Evolutionary conservation across 2,888 invertebrate species (phyloP).

Genomic region (Athripsodes cinereus): DNA sequence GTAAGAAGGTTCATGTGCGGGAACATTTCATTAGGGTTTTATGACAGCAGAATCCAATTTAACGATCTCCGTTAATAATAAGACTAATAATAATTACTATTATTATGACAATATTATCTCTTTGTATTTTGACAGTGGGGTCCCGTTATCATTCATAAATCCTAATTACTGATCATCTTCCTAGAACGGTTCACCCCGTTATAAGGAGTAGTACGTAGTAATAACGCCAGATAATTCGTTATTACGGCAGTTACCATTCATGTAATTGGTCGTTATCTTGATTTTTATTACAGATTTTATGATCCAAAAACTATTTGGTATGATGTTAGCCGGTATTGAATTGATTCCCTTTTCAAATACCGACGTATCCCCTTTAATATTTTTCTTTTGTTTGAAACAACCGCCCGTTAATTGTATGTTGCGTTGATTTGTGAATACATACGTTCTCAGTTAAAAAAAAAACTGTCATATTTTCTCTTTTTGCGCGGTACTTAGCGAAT

Average conservation of each 20-base stretch:
- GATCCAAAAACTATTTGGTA: slow-evolving; percentile 45
- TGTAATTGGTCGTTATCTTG: slow-evolving; percentile 52
- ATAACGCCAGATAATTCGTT: slow-evolving; percentile 50
- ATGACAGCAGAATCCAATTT: slow-evolving; percentile 1
- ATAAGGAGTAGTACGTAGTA: slow-evolving; percentile 31
- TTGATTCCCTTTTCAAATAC: slow-evolving; percentile 5
- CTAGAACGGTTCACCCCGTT: slow-evolving; percentile 11
- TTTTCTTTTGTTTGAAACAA: too few species aligned
- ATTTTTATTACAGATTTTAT: slow-evolving; percentile 52
- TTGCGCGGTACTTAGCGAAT: too few species aligned
- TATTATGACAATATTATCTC: not conserved
- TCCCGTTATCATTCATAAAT: slow-evolving; percentile 24
- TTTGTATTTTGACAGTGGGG: slow-evolving; percentile 23
- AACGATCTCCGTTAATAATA: slow-evolving; percentile 8
- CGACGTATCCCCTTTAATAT: not conserved
- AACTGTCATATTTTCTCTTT: too few species aligned
- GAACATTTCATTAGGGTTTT: slow-evolving; percentile 1
- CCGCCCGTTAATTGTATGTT: too few species aligned
- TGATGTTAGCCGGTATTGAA: not conserved
- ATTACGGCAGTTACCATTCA: slow-evolving; percentile 47
- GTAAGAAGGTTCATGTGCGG: too few species aligned
- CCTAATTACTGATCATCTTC: slow-evolving; percentile 26
- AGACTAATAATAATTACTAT: not conserved
- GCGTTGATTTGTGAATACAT: too few species aligned
- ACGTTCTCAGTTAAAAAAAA: too few species aligned